Base-by-base conservation (phyloP, 2,797 vertebrate genomes). In the Cyclopterus lumpus region DNA sequence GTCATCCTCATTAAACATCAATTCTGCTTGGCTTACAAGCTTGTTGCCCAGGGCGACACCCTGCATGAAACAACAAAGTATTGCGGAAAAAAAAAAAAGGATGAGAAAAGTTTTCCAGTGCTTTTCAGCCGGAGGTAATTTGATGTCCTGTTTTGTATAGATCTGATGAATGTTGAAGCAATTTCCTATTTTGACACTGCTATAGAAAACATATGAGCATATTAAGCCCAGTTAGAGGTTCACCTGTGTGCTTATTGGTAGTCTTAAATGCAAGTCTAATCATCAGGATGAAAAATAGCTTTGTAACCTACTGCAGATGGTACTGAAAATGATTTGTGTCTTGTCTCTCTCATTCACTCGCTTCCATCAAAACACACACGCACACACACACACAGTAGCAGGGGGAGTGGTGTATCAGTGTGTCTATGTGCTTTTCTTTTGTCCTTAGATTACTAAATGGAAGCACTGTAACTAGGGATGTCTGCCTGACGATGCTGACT, bases 1-100 rank as follows among this genome's bases (percentile, higher is more conserved):
- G 86, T 87, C 86, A 81, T 91, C 77, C 89, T 93, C 90, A 92
- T 94, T 93, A 93, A 89, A 92, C 87, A 91, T 92, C 89, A 91
- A 70, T 90, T 83, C 79, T 78, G 74, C 77, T 79, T 82, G 83
- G 75, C 76, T 88, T 77, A 77, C 73, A 84, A 80, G 79, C 81
- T 85, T 77, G 84, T 91, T 92, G 85, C 87, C 78, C 75, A 3
- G 49, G 87, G 89, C 69, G 77, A 88, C 81, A 88, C 71, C 73
- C 72, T 64, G 67, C 46, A 51, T 20, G 38, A 71, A 79, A 66
- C 74, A 82, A 73, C 79, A 74, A 58, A 58, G 58, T 71, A 80
- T 78, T 86, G 65, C 55, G 26, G n/a, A n/a, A n/a, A n/a, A 74
- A 73, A 68, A 48, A 74, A 36, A 42, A 24, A 40, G 4, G 51